Conservation (phyloP, 2,888 invertebrate genomes). For the Rotaria socialis region DNA sequence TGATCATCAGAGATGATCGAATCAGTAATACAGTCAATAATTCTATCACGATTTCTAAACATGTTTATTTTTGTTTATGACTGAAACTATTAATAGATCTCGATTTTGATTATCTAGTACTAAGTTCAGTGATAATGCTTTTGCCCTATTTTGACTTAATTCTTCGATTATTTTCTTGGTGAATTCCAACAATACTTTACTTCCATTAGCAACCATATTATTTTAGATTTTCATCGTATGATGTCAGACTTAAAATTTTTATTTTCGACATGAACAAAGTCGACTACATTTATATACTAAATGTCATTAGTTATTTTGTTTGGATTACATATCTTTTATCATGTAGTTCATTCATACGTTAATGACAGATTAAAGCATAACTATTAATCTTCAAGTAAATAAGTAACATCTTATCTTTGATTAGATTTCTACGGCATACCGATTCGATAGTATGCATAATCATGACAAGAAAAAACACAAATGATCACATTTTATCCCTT, state of each 20-base stretch:
- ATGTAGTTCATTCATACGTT: background rate
- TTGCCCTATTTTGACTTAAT: background rate
- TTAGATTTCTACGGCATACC: background rate
- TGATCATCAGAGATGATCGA: too few species aligned
- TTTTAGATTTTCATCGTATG: too few species aligned
- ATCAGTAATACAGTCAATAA: too few species aligned
- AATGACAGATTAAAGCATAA: background rate
- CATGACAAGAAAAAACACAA: background rate
- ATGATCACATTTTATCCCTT: background rate
- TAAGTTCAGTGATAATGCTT: background rate
- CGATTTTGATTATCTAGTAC: background rate
- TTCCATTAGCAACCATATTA: too few species aligned
- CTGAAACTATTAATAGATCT: too few species aligned
- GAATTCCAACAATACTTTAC: too few species aligned
- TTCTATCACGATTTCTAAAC: too few species aligned
- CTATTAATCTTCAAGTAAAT: background rate
- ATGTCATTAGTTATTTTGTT: background rate
- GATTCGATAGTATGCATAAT: background rate
- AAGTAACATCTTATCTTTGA: background rate
- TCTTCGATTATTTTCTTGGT: background rate
- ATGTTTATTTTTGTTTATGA: too few species aligned
- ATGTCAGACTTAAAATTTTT: too few species aligned
- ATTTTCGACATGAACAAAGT: too few species aligned
- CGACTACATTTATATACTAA: background rate
- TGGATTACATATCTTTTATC: background rate